phyloP scores from a whole-genome alignment of 1,140 invertebrate genomes.

The Agraylea sexmaculata region DNA sequence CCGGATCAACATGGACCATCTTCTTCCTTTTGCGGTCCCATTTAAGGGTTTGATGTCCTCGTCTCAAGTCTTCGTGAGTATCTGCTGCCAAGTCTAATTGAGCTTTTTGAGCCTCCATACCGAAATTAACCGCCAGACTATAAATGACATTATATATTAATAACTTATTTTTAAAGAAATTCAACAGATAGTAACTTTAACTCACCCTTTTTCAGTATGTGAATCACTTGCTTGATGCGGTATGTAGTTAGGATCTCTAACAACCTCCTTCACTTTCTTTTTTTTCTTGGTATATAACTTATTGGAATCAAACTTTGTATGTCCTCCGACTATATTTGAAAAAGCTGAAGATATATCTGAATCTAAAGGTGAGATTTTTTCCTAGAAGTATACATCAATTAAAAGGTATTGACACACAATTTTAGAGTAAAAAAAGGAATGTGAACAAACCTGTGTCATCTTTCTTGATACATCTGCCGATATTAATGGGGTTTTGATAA shows the following conservation, averaged over 20 bases:
- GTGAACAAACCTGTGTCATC: slow-evolving; percentile 15
- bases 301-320: slow-evolving; percentile 24
- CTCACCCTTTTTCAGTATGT: slow-evolving; percentile 78
- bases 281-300: slow-evolving; percentile 28
- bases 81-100: slow-evolving; percentile 74
- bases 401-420: too few species aligned
- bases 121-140: slow-evolving; percentile 65
- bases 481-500: slow-evolving; percentile 27
- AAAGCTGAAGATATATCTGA: slow-evolving; percentile 16
- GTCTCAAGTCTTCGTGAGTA: slow-evolving; percentile 50
- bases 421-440: too few species aligned
- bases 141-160: slow-evolving; percentile 4
- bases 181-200: slow-evolving; percentile 4
- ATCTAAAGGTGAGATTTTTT: too few species aligned
- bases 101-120: slow-evolving; percentile 55
- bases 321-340: slow-evolving; percentile 18
- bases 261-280: slow-evolving; percentile 40
- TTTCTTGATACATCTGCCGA: slow-evolving; percentile 21
- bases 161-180: background rate
- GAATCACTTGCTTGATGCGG: slow-evolving; percentile 75
- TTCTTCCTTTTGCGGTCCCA: slow-evolving; percentile 92
- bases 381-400: too few species aligned
- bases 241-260: slow-evolving; percentile 61
- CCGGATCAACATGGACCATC: slow-evolving; percentile 63
- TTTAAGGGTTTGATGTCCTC: slow-evolving; percentile 47